Conservation (phyloP, 2,113 vertebrate genomes). For the Cercocebus atys region DNA sequence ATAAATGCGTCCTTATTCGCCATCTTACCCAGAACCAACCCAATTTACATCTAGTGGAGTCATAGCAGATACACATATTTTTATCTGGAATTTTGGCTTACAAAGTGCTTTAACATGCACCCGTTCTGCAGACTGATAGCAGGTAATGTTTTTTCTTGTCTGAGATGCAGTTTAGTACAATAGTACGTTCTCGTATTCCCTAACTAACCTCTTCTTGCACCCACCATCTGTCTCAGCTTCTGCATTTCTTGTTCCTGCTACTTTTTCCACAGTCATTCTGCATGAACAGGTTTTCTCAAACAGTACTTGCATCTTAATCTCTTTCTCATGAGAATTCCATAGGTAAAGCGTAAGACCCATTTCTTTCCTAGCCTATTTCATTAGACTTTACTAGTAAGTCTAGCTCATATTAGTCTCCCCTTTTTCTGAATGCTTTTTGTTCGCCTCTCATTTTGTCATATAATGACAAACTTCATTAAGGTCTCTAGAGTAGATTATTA, state of each 20-base stretch:
- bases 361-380: background rate
- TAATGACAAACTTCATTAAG: background rate
- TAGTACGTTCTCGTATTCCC: background rate
- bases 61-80: background rate
- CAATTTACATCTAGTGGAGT: background rate
- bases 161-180: background rate
- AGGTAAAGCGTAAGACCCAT: background rate
- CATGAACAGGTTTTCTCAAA: background rate
- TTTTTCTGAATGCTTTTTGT: background rate
- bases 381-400: background rate
- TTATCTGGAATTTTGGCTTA: background rate
- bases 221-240: background rate
- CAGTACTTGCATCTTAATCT: background rate
- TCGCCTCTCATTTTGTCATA: background rate
- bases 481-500: background rate
- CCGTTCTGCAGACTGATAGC: background rate
- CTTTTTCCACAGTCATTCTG: background rate
- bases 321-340: background rate
- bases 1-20: background rate
- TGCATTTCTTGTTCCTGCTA: background rate
- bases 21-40: background rate
- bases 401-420: background rate
- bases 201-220: background rate
- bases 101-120: background rate
- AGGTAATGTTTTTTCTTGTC: background rate